Evolutionary conservation across 2,888 invertebrate species (phyloP), one percentile per base, ranked within the genome.

Genomic region (Rotaria magnacalcarata): DNA sequence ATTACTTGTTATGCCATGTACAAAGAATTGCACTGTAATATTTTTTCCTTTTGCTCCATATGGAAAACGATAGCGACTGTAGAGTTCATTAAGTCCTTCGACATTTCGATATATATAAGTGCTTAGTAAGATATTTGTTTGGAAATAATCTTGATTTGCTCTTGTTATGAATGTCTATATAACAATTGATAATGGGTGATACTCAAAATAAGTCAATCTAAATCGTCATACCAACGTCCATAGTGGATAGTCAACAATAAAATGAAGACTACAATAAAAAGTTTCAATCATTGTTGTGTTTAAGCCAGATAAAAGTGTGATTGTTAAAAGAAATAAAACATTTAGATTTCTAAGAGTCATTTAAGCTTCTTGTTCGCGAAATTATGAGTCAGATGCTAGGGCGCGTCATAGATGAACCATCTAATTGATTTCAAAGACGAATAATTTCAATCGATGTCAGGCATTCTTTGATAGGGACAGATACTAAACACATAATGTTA

Each of bases 51-150:
- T 47, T 80, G 47, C 0, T 14, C 7, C 47, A 14, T 43, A 80
- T 6, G 43, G 47, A 24, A 43, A 80, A n/a, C n/a, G 43, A 47
- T 80, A 80, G 10, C 8, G 43, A 24, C 19, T 80, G 8, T 47
- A 80, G 8, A 80, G 47, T 47, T 80, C 80, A 80, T 80, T 80
- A 5, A 80, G 21, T n/a, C 80, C 80, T 43, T 80, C 80, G 11
- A 80, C 47, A 80, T 80, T 80, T 80, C 80, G 80, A 47, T 80
- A 47, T 10, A 80, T n/a, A 80, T 80, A 80, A 24, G 80, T 14
- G 11, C 24, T 47, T 5, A 80, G 43, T 47, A 80, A 47, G 24
- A 10, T 47, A 47, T 80, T 80, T 47, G 80, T 47, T 47, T 34
- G 80, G 47, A 47, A 80, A 80, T 80, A 80, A 80, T 80, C 80